A percentile compares a stretch with the other conserved stretches of the same genome.
Evolutionary conservation across 2,113 vertebrate species (phyloP).

Genomic region (Euleptes europaea): DNA sequence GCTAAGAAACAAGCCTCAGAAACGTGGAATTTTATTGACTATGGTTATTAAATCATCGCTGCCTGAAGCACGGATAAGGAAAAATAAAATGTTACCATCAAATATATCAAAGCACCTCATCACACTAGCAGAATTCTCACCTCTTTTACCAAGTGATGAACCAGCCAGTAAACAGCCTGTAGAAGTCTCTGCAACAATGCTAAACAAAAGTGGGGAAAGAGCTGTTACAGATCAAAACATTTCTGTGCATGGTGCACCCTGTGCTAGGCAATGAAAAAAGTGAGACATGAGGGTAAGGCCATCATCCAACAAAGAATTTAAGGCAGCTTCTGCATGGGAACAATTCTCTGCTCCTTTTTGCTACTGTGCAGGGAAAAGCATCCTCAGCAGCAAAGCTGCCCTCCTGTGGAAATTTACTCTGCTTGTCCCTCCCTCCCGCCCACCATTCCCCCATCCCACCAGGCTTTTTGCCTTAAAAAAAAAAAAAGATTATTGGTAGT

Average conservation of each 20-base stretch:
- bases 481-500: no score
- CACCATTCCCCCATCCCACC: no score
- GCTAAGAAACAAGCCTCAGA: not conserved
- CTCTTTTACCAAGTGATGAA: constrained; percentile 94
- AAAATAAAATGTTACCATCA: constrained; percentile 1
- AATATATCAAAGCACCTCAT: not conserved
- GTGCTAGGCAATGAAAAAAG: not conserved
- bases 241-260: not conserved
- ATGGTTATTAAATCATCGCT: not conserved
- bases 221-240: not conserved
- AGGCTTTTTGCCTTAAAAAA: no score
- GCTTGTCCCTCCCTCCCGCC: no score
- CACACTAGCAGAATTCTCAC: constrained; percentile 67
- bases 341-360: no score
- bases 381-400: no score
- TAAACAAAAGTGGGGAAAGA: constrained; percentile 35
- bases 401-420: no score
- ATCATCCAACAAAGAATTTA: not conserved
- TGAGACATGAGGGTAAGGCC: not conserved
- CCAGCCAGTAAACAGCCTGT: constrained; percentile 94
- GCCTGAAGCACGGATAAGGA: constrained; percentile 1
- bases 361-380: no score
- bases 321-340: no score
- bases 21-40: not conserved
- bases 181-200: constrained; percentile 92